Base-by-base conservation (phyloP, 2,113 vertebrate species). In the human region DNA sequence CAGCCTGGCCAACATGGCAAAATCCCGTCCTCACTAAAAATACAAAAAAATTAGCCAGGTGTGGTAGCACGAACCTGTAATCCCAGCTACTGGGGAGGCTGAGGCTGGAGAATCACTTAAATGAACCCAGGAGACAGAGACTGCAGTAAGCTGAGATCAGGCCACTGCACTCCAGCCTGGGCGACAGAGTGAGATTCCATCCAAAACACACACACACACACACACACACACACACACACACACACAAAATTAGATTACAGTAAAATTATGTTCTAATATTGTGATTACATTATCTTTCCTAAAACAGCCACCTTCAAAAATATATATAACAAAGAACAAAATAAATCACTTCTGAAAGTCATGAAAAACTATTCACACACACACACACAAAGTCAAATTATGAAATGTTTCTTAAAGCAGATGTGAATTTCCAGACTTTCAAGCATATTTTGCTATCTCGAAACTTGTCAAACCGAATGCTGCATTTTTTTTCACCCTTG, bases 341-440 rank as follows among this genome's bases (percentile, higher is more conserved):
- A 66, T 80, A 68, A 78, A 43, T 85, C 12, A 61, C 22, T 94
- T 86, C n/a, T 90, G 23, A 96, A 97, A 95, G 38, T 43, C 89
- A 95, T 1, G 14, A 59, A 95, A 97, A 97, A 32, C 61, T 81
- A 40, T 52, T 81, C 22, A 94, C 59, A 73, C 12, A 73, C 20
- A 48, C 12, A 70, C 48, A 73, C 70, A 40, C 1, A 66, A 92
- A 76, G 20, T 73, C 57, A 96, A 80, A 83, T 32, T 43, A 83
- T 50, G 48, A 93, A 90, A 93, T 50, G 32, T 40, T 57, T 78
- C 14, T 85, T 86, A 86, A 95, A 40, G 45, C 18, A 82, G 17
- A 78, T 32, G 25, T 50, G 18, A 87, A 89, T 40, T 94, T 89
- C 35, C 66, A 84, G 84, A 79, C 72, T 96, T 91, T 59, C 22